Evolutionary conservation across 1,140 invertebrate genomes (phyloP), one percentile per base, ranked within the genome.

Genomic region (Amphibalanus amphitrite): DNA sequence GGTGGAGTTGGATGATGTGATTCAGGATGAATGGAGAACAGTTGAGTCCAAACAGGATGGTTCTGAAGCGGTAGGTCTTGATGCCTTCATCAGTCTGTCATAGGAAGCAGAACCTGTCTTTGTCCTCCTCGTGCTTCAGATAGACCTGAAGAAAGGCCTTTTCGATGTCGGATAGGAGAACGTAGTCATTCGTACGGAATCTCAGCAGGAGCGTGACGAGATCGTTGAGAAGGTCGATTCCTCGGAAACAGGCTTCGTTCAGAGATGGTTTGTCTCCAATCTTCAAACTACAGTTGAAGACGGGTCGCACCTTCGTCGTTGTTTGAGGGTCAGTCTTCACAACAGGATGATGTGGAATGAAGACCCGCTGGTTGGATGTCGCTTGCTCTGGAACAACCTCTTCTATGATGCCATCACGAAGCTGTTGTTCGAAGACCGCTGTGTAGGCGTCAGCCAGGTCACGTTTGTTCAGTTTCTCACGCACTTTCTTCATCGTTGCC

Each of bases 231-330:
- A 73, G 70, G 28, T 73, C 67, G 17, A 72, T 20, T 29, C 72
- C 72, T 29, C 67, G 64, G 40, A 40, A 71, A 6, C 64, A 30
- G 0, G 71, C 64, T 29, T 73, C 28, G 64, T 73, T 74, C 6
- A 73, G n/a, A 3, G 72, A 72, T 67, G 72, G 72, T 71, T 20
- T 40, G 6, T 33, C 25, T 64, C 59, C 72, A 10, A 64, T 28
- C 28, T 73, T 72, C 10, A 72, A 17, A 69, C 71, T 73, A 29
- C 72, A 72, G 67, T 72, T 72, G 6, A 72, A 72, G 17, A 72
- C 72, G 25, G 72, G 72, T 3, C 70, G 30, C 15, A 73, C 33
- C 26, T 29, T 70, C 64, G 64, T 65, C 6, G 64, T 65, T 3
- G 64, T n/a, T 65, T 26, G 23, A 6, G 23, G 6, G 25, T 65